Conservation (phyloP, 1,140 invertebrate genomes). For the Cepaea nemoralis region DNA sequence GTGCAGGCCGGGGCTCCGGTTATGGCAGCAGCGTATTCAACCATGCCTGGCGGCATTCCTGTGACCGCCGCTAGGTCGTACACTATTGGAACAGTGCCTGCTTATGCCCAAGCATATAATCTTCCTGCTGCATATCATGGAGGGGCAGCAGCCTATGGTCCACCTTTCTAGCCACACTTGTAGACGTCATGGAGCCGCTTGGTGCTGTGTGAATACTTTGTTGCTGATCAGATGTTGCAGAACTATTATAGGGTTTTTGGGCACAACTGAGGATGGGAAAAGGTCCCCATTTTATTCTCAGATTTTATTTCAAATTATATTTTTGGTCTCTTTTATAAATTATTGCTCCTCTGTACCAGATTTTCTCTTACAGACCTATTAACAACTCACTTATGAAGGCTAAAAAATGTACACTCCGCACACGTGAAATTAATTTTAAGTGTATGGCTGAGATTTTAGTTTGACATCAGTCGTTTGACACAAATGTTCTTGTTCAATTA, state of each 20-base stretch:
- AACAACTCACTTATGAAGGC: too few species aligned
- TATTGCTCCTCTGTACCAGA: too few species aligned
- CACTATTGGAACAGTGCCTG: slow-evolving; percentile 9
- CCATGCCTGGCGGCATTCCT: slow-evolving; percentile 21
- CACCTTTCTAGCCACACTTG: slow-evolving; percentile 10
- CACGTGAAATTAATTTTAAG: too few species aligned
- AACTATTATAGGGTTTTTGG: not conserved
- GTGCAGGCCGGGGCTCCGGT: slow-evolving; percentile 25
- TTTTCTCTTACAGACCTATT: too few species aligned
- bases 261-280: not conserved
- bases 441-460: too few species aligned
- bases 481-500: too few species aligned
- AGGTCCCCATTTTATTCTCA: too few species aligned
- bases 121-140: slow-evolving; percentile 19
- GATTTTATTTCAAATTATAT: too few species aligned
- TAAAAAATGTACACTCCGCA: too few species aligned
- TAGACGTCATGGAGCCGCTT: not conserved
- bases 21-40: slow-evolving; percentile 8
- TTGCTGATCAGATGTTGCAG: not conserved
- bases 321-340: too few species aligned
- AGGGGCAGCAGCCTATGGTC: slow-evolving; percentile 4
- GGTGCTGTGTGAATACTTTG: not conserved
- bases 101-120: slow-evolving; percentile 23
- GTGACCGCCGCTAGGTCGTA: slow-evolving; percentile 11
- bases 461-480: too few species aligned